Conservation (phyloP, 2,888 invertebrate genomes). For the Brenthis daphne region DNA sequence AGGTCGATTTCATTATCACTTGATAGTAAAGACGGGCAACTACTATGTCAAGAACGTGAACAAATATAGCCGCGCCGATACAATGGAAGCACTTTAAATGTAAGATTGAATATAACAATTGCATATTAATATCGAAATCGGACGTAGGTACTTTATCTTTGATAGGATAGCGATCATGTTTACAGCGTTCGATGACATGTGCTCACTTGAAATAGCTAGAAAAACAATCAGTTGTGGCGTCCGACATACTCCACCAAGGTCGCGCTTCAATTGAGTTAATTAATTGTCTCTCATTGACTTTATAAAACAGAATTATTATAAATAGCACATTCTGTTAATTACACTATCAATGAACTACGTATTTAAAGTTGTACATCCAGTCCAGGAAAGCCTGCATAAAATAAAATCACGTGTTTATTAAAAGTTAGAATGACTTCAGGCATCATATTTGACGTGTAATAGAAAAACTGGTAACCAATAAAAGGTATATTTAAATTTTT, state of each 20-base stretch:
- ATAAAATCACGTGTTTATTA: neutral
- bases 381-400: neutral
- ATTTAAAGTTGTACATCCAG: neutral
- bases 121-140: slow-evolving; percentile 8
- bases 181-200: slow-evolving; percentile 38
- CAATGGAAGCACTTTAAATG: slow-evolving; percentile 8
- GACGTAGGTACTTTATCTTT: slow-evolving; percentile 8
- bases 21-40: slow-evolving; percentile 20
- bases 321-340: slow-evolving; percentile 47
- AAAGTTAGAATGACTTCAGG: too few relatives aligned
- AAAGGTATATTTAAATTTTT: too few relatives aligned
- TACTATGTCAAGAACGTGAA: slow-evolving; percentile 17
- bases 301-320: slow-evolving; percentile 47
- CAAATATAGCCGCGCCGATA: slow-evolving; percentile 1
- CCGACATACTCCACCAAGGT: slow-evolving; percentile 57
- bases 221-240: slow-evolving; percentile 54
- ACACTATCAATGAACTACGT: slow-evolving; percentile 21
- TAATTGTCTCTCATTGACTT: slow-evolving; percentile 57
- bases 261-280: slow-evolving; percentile 57
- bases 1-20: slow-evolving; percentile 50
- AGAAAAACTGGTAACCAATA: too few relatives aligned
- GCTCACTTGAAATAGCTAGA: slow-evolving; percentile 49
- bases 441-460: too few relatives aligned
- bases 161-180: slow-evolving; percentile 27
- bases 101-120: neutral